Evolutionary conservation across 2,113 vertebrate genomes (phyloP).

Genomic region (Acinonyx jubatus): DNA sequence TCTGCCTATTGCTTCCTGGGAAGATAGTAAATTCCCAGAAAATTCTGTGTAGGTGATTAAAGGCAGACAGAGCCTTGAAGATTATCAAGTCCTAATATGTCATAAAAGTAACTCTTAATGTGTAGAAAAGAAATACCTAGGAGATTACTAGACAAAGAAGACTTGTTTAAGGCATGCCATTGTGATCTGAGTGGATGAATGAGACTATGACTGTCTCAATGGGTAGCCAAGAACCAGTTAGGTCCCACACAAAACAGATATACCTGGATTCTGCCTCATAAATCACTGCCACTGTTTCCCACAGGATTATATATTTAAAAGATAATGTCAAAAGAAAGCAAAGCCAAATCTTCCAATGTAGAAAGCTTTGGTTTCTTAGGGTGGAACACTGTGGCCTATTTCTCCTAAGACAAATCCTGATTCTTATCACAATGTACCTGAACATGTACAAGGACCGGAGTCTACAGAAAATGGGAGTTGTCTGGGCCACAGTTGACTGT

Average conservation of each 20-base stretch:
- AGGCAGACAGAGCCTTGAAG: neutral
- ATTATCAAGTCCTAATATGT: neutral
- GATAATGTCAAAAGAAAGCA: neutral
- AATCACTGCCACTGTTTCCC: neutral
- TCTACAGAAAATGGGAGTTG: neutral
- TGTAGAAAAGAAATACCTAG: neutral
- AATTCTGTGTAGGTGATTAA: neutral
- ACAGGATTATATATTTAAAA: neutral
- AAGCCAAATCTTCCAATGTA: neutral
- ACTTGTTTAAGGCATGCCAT: neutral
- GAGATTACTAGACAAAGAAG: neutral
- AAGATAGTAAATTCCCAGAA: neutral
- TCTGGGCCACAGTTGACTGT: neutral
- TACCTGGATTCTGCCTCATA: too few species aligned
- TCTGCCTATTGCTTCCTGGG: neutral
- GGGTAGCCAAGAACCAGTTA: neutral
- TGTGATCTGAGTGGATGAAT: neutral
- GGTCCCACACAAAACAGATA: neutral
- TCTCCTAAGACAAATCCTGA: neutral
- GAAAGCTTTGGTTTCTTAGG: neutral
- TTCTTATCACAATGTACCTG: neutral
- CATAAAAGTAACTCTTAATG: neutral
- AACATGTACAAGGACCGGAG: rapidly evolving
- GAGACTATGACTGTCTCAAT: neutral
- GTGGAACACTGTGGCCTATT: neutral